Evolutionary conservation across 2,113 vertebrate genomes (phyloP), one percentile per base, ranked within the genome.

Genomic region (Aldabrachelys gigantea): DNA sequence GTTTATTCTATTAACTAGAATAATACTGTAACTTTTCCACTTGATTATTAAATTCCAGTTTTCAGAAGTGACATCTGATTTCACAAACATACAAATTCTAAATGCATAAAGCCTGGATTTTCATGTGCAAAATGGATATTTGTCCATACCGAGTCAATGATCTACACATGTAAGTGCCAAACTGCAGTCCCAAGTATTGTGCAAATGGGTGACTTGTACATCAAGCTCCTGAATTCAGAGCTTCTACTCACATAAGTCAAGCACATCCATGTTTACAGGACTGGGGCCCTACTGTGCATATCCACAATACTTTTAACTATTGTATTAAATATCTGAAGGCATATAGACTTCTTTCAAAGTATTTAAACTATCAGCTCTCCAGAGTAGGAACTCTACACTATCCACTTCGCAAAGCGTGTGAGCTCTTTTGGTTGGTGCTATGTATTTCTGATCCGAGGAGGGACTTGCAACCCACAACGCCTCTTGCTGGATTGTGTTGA

Each of bases 201-300:
- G 0, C 49, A 52, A 41, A 81, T 5, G 69, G 91, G 0, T 6
- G 27, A 76, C 52, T 86, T 81, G 29, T 54, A 81, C 10, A 80
- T 50, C n/a, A 81, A 79, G 27, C 8, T 10, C 6, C 10, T n/a
- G 56, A 0, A 83, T 57, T 65, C 29, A 83, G 22, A 12, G 87
- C 19, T 0, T 22, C 1, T 35, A 49, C 53, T 83, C 89, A 17
- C 16, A 76, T 72, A 27, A 44, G 41, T 44, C 38, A 76, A 44
- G 75, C 41, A 76, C 35, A 47, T 0, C 0, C 8, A 22, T 0
- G 0, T 72, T 89, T 72, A 38, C 13, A 94, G 11, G 14, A 44
- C 29, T 38, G 8, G 35, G 78, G 69, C n/a, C 4, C 25, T 54
- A 80, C 17, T 29, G 89, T 31, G 49, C 53, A 54, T 6, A 35